Evolutionary conservation across 1,140 invertebrate species (phyloP), one percentile per base, ranked within the genome.

Genomic region (Macrocentrus cingulum): DNA sequence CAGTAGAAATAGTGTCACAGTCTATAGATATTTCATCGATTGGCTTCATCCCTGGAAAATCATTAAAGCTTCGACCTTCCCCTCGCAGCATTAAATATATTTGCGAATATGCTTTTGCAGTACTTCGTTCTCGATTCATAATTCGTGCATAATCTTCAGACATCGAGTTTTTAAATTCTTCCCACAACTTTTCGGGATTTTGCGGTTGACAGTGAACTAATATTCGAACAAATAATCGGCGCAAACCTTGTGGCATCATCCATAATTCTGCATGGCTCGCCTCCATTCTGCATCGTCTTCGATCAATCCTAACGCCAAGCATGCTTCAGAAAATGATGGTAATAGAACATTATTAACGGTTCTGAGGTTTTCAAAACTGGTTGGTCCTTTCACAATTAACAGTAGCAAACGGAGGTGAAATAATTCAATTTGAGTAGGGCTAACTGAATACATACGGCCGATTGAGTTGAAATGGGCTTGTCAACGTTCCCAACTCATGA

Each of bases 371-470:
- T 34, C 6, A 11, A 34, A 34, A 7, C 6, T 7, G 6, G 29
- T 34, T 34, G 6, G 74, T 4, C 80, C 80, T 52, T 63, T 68
- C 19, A 83, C 72, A 64, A 76, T 70, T 13, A 70, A 57, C 50
- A 81, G 64, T n/a, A 82, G 57, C 49, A 83, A 58, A 22, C 74
- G 71, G 51, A 82, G 69, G 71, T 74, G 78, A 56, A 69, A 82
- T 55, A 77, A 80, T 64, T 81, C 72, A 53, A 66, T 58, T 36
- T 79, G 66, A 1, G 62, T 34, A 7, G 29, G 29, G 11, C 11
- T 6, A 11, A 34, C 29, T 34, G 29, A 34, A 34, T 34, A 34
- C 6, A 80, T 64, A 34, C 72, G 70, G 13, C 72, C 71, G 15
- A 79, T 49, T 23, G 69, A 66, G 67, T 74, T 65, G 44, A 68